Evolutionary conservation across 1,140 invertebrate species (phyloP).

Genomic region (Ladona fulva): DNA sequence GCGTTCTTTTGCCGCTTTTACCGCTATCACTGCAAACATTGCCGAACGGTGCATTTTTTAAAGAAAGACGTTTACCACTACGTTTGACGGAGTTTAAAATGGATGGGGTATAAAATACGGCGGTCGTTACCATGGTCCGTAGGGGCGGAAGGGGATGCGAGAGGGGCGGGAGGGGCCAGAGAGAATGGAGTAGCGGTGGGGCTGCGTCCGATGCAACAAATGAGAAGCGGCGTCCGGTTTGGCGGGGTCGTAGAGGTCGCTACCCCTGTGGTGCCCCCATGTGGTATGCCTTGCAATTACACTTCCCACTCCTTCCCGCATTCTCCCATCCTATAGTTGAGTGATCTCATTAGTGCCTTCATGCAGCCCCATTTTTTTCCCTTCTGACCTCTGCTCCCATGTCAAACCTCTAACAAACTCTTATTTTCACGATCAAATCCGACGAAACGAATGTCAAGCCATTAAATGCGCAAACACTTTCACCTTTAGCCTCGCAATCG

Average conservation of each 20-base stretch:
- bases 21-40: background rate
- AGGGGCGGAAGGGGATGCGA: background rate
- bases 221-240: slow-evolving; percentile 1
- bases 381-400: background rate
- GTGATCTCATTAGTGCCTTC: background rate
- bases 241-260: background rate
- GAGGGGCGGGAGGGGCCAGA: background rate
- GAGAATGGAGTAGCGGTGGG: background rate
- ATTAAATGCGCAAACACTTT: background rate
- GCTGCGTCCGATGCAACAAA: background rate
- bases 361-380: background rate
- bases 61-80: background rate
- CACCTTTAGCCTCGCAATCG: background rate
- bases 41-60: background rate
- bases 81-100: background rate
- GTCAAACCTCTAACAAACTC: background rate
- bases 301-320: background rate
- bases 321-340: background rate
- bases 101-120: background rate
- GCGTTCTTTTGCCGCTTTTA: background rate
- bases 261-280: background rate
- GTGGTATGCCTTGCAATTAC: slow-evolving; percentile 4
- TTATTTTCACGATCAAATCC: slow-evolving; percentile 5
- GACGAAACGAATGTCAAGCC: background rate
- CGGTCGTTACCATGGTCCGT: background rate